A percentile compares a stretch with the other conserved stretches of the same genome.
Conservation (phyloP, 2,797 vertebrate species). For the Okamejei kenojei region DNA sequence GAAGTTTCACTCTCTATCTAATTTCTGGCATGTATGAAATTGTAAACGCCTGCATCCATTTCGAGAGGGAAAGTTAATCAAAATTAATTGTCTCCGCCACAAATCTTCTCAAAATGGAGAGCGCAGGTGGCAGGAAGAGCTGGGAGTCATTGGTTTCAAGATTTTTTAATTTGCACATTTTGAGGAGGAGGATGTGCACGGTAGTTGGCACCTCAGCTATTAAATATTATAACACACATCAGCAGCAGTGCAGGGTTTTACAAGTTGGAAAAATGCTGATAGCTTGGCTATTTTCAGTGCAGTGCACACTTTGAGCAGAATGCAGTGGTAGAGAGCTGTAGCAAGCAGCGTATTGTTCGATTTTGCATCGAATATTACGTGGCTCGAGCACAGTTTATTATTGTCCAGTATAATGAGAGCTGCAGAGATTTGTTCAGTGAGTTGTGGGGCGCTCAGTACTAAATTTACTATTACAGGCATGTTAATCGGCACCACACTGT, state of each 20-base stretch:
- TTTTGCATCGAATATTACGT: background rate
- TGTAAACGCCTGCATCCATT: background rate
- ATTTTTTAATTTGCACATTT: background rate
- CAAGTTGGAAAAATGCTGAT: background rate
- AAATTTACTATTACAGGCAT: constrained; percentile 13
- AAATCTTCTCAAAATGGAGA: background rate
- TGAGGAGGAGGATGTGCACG: no score
- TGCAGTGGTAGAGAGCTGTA: background rate
- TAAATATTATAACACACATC: background rate
- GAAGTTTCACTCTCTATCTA: background rate
- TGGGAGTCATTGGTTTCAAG: background rate
- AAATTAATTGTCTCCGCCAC: background rate
- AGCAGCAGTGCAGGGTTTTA: background rate
- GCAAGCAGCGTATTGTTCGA: background rate
- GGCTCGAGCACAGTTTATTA: background rate
- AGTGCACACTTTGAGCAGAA: background rate
- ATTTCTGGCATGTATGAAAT: background rate
- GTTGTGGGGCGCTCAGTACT: background rate
- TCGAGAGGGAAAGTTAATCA: background rate
- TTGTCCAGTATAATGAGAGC: background rate
- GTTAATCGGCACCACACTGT: background rate
- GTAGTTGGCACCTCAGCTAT: no score
- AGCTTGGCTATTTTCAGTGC: background rate
- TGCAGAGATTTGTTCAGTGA: background rate
- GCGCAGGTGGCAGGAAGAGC: background rate